These are phyloP conservation scores for Caenorhabditis inopinata DNA, from an alignment of 1,140 invertebrate species.

Conservation along the genomic window DNA sequence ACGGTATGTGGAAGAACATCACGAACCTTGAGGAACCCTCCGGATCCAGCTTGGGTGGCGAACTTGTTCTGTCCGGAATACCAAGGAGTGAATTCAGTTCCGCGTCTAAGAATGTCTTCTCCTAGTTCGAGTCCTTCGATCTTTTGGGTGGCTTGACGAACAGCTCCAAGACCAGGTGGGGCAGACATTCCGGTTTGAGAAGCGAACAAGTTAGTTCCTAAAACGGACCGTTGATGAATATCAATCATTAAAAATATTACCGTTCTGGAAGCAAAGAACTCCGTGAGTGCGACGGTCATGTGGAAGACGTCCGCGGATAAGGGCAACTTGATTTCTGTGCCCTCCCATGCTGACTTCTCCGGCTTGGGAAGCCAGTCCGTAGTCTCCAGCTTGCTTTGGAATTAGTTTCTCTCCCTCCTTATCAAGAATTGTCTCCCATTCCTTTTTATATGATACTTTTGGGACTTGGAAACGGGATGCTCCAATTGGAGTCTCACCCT, in stretches of 20 bases:
- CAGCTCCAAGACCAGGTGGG: constrained; percentile 60
- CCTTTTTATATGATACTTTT: constrained; percentile 64
- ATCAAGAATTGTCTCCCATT: constrained; percentile 66
- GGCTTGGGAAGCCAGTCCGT: constrained; percentile 61
- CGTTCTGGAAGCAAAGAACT: constrained; percentile 74
- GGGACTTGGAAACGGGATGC: constrained; percentile 52
- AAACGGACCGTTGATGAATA: background rate
- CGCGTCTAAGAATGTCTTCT: constrained; percentile 59
- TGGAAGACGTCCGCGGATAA: constrained; percentile 64
- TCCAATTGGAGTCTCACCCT: constrained; percentile 60
- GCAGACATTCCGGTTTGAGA: constrained; percentile 79
- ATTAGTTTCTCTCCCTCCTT: constrained; percentile 65
- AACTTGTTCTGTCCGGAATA: constrained; percentile 67
- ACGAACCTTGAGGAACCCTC: constrained; percentile 66
- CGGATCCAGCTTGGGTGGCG: constrained; percentile 62
- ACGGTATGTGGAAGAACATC: constrained; percentile 65
- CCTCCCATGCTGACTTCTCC: constrained; percentile 64
- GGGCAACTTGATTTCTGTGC: constrained; percentile 65
- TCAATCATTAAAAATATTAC: background rate
- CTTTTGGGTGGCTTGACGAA: constrained; percentile 64
- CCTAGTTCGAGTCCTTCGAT: constrained; percentile 57
- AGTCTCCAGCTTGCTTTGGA: constrained; percentile 65
- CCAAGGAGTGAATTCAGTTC: constrained; percentile 65
- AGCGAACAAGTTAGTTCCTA: constrained; percentile 82
- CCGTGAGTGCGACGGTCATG: constrained; percentile 64